These are phyloP conservation scores for Listrodromus nycthemerus DNA, from an alignment of 2,888 invertebrate genomes.

Conservation along the genomic window DNA sequence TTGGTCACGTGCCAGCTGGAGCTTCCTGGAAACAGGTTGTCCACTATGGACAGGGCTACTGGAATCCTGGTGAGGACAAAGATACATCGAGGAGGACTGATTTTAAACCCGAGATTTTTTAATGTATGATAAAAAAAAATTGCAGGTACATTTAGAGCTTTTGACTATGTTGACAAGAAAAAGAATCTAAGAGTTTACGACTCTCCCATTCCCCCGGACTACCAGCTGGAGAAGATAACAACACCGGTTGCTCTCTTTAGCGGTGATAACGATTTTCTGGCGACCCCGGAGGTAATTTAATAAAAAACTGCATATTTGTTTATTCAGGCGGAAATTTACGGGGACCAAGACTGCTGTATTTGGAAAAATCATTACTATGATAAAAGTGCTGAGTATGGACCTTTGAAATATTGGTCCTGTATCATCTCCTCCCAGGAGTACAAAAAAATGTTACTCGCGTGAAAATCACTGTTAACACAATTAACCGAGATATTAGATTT, in stretches of 20 bases:
- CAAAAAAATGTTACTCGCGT: too few relatives aligned
- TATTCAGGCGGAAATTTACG: too few relatives aligned
- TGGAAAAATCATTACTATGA: too few relatives aligned
- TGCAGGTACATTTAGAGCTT: conserved; percentile 78
- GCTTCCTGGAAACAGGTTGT: conserved; percentile 82
- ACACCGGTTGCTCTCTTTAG: conserved; percentile 80
- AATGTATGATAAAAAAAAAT: neutral
- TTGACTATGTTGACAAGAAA: conserved; percentile 76
- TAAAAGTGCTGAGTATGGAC: too few relatives aligned
- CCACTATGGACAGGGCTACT: conserved; percentile 81
- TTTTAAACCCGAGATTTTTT: neutral
- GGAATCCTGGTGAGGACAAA: conserved; percentile 76
- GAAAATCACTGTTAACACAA: neutral
- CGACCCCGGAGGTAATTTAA: conserved; percentile 75
- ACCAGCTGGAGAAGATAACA: conserved; percentile 76
- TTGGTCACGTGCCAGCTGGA: conserved; percentile 80
- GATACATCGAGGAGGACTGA: neutral
- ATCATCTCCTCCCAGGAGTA: too few relatives aligned
- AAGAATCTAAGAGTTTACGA: conserved; percentile 78
- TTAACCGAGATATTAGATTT: neutral
- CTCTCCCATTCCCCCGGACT: conserved; percentile 78
- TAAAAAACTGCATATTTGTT: neutral
- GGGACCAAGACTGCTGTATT: too few relatives aligned
- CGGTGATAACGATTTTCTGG: conserved; percentile 78
- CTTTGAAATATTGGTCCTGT: too few relatives aligned